phyloP scores from a whole-genome alignment of 2,797 vertebrate species.

The Carcharodon carcharias region DNA sequence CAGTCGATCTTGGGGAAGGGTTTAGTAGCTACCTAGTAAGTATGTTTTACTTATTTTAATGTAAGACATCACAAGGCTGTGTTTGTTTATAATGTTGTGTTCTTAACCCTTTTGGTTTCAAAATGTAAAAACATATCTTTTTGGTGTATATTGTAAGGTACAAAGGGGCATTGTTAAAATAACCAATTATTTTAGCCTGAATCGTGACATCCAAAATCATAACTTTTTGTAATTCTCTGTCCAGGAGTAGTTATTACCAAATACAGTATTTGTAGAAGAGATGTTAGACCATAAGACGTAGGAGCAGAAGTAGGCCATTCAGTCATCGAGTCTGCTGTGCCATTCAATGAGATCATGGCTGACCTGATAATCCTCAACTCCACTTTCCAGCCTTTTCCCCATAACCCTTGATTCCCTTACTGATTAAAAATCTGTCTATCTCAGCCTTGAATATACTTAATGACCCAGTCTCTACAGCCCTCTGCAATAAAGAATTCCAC shows the following conservation, averaged over 20 bases:
- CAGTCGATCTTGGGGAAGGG: constrained; percentile 80
- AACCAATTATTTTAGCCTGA: not conserved
- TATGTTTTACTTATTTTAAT: constrained; percentile 45
- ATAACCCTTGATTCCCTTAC: too few relatives aligned
- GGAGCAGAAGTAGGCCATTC: too few relatives aligned
- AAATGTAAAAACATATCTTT: not conserved
- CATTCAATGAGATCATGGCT: too few relatives aligned
- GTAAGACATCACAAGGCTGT: not conserved
- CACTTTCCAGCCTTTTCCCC: too few relatives aligned
- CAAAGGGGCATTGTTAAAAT: not conserved
- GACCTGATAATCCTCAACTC: too few relatives aligned
- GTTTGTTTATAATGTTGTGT: not conserved
- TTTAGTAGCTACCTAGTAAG: constrained; percentile 96
- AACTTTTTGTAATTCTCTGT: not conserved
- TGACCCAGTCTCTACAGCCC: too few relatives aligned
- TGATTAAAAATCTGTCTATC: too few relatives aligned
- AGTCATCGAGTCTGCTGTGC: too few relatives aligned
- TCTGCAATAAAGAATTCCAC: too few relatives aligned
- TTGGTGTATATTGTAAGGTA: not conserved
- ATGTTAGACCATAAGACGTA: not conserved
- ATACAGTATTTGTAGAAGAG: not conserved
- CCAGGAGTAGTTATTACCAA: not conserved
- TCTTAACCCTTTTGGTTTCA: not conserved
- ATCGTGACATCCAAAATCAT: not conserved
- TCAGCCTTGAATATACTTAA: too few relatives aligned